Evolutionary conservation across 2,797 vertebrate species (phyloP).

Genomic region (Gallinago stenura): DNA sequence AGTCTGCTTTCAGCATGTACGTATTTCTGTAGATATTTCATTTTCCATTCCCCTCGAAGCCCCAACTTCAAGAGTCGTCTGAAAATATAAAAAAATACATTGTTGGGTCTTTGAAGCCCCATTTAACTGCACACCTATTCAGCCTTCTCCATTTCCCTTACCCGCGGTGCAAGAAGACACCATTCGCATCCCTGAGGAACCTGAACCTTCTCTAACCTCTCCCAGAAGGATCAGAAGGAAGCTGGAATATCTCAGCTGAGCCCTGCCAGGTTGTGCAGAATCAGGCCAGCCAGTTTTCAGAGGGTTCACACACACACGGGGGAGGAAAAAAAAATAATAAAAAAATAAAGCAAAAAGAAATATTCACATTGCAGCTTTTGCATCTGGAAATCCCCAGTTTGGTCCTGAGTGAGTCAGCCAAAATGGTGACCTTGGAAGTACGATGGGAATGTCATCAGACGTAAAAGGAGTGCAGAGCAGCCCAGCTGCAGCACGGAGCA

Average conservation of each 20-base stretch:
- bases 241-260: not conserved
- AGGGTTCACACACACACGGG: not conserved
- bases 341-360: not conserved
- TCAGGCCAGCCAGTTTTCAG: not conserved
- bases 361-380: not conserved
- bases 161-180: not conserved
- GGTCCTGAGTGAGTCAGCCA: not conserved
- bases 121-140: not conserved
- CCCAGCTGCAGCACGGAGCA: not conserved
- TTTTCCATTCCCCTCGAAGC: not conserved
- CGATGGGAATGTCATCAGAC: not conserved
- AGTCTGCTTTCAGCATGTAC: rapidly evolving
- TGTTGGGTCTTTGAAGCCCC: not conserved
- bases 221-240: conserved; percentile 3
- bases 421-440: conserved; percentile 33
- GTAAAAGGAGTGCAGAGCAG: not conserved
- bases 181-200: rapidly evolving
- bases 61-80: not conserved
- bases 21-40: not conserved
- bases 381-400: not conserved
- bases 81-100: rapidly evolving
- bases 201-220: not conserved
- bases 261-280: not conserved
- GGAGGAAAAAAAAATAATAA: rapidly evolving
- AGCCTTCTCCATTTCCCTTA: not conserved